Percentiles rank a stretch among this genome's conserved stretches.
Conservation (phyloP, 2,113 vertebrate genomes). For the Mus spicilegus region DNA sequence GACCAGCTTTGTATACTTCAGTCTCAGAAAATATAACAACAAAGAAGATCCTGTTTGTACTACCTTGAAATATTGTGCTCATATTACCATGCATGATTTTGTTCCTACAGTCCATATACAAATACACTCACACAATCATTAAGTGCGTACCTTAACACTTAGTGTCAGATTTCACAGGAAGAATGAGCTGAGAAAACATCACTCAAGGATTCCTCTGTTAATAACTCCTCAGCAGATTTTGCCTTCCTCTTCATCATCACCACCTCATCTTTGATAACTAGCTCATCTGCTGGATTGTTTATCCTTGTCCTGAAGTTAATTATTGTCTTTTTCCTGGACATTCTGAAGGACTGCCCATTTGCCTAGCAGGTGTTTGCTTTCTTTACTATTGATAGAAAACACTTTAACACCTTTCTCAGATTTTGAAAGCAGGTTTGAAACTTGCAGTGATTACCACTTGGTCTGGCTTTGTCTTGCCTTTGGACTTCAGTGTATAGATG, state of each 20-base stretch:
- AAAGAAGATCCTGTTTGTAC: not conserved
- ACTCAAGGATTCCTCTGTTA: constrained; percentile 10
- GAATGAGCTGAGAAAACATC: constrained; percentile 33
- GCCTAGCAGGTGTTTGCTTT: constrained; percentile 20
- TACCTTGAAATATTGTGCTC: not conserved
- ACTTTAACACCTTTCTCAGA: not conserved
- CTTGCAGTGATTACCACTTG: not conserved
- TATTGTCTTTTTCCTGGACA: not conserved
- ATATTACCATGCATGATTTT: not conserved
- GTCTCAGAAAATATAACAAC: not conserved
- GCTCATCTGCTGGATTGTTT: not conserved
- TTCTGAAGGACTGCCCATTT: not conserved
- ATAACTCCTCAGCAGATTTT: constrained; percentile 25
- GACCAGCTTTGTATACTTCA: not conserved
- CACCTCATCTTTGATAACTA: not conserved
- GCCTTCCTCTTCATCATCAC: not conserved
- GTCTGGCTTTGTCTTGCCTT: not conserved
- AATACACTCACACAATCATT: constrained; percentile 13
- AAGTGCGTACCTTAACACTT: not conserved
- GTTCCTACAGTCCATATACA: not conserved
- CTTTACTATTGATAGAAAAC: constrained; percentile 42
- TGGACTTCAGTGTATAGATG: constrained; percentile 7
- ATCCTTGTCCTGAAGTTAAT: constrained; percentile 25
- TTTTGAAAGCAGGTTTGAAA: constrained; percentile 51
- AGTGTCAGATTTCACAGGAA: not conserved